Conservation (phyloP, 2,888 invertebrate species). For the Drosophila antonietae region DNA sequence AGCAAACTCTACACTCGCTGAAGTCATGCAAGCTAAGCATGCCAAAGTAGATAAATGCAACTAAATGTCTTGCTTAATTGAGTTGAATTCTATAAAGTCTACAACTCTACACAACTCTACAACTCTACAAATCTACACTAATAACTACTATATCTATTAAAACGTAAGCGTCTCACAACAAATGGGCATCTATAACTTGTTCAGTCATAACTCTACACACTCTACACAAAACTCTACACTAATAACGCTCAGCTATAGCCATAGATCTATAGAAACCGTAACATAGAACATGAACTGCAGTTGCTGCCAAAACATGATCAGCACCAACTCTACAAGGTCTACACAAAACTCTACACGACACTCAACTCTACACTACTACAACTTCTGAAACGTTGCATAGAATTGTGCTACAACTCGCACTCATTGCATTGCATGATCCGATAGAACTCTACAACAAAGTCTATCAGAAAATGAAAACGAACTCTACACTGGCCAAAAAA, state of each 20-base stretch:
- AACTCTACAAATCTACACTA: not conserved
- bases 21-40: not conserved
- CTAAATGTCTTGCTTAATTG: not conserved
- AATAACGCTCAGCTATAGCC: no score
- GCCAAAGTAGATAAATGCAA: not conserved
- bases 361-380: no score
- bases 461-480: not conserved
- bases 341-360: not conserved
- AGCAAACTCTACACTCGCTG: slow-evolving; percentile 6
- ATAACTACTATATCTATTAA: no score
- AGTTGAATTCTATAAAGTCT: not conserved
- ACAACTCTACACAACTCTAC: not conserved
- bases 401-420: no score
- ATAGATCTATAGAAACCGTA: no score
- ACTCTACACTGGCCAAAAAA: slow-evolving; percentile 27
- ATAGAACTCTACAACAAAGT: slow-evolving; percentile 17
- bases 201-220: not conserved
- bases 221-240: not conserved
- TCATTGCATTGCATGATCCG: not conserved
- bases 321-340: slow-evolving; percentile 24
- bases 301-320: not conserved
- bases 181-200: no score
- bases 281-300: not conserved
- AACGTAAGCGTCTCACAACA: no score
- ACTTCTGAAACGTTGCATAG: no score